These are phyloP conservation scores for Volucella bombylans DNA, from an alignment of 2,888 invertebrate genomes.

Conservation along the genomic window DNA sequence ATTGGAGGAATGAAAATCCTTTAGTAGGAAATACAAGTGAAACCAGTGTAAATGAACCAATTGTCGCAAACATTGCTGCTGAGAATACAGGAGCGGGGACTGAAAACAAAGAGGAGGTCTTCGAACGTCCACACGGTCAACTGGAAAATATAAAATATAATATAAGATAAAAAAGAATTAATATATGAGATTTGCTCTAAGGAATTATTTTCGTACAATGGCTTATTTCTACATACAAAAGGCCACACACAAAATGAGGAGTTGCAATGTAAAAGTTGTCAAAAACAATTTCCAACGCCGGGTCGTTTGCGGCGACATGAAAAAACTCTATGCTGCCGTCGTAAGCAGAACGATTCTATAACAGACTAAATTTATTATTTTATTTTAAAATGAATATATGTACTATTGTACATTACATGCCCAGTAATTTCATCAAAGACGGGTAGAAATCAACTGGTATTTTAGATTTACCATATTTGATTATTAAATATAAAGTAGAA, in stretches of 20 bases:
- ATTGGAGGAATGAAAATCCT: no score
- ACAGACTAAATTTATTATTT: no score
- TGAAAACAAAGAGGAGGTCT: neutral
- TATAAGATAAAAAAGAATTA: constrained; percentile 15
- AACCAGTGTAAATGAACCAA: neutral
- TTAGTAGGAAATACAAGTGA: neutral
- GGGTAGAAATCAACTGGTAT: no score
- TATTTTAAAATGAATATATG: no score
- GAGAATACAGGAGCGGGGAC: neutral
- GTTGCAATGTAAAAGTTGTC: constrained; percentile 21
- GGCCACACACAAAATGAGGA: constrained; percentile 20
- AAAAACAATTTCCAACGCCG: constrained; percentile 24
- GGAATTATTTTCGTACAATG: constrained; percentile 47
- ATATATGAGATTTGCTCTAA: constrained; percentile 23
- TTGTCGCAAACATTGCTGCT: neutral
- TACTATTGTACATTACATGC: no score
- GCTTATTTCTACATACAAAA: constrained; percentile 38
- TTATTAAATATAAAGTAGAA: no score
- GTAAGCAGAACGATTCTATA: neutral
- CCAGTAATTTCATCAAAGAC: no score
- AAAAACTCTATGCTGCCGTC: neutral
- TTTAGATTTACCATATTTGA: no score
- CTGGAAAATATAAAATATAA: neutral
- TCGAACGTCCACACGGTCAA: neutral
- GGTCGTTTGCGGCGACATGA: constrained; percentile 24